Percentiles rank a stretch among this genome's conserved stretches.
Evolutionary conservation across 2,888 invertebrate genomes (phyloP).

Genomic region (Caradrina clavipalpis): DNA sequence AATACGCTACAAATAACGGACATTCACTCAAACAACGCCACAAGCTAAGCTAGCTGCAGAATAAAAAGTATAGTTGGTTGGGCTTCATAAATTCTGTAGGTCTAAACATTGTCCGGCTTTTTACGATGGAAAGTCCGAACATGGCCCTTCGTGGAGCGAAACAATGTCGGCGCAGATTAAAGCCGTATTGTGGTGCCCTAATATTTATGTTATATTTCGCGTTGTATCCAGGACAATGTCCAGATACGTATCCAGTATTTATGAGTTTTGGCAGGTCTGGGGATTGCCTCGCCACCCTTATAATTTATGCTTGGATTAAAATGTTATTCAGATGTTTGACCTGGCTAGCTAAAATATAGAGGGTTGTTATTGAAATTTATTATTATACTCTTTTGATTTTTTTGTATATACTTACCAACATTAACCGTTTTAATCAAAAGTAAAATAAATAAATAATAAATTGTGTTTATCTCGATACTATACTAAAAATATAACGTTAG

Average conservation of each 20-base stretch:
- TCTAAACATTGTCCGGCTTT: slow-evolving; percentile 26
- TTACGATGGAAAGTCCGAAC: slow-evolving; percentile 34
- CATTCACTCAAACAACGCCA: too few relatives aligned
- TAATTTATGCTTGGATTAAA: slow-evolving; percentile 50
- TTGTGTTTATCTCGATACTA: too few relatives aligned
- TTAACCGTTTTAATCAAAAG: too few relatives aligned
- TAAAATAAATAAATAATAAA: too few relatives aligned
- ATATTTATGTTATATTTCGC: slow-evolving; percentile 59
- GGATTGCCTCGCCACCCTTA: slow-evolving; percentile 38
- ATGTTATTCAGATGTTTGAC: slow-evolving; percentile 36
- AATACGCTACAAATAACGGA: too few relatives aligned
- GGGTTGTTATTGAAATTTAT: slow-evolving; percentile 6
- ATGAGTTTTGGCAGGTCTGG: slow-evolving; percentile 54
- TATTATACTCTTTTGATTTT: too few relatives aligned
- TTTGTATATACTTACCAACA: too few relatives aligned
- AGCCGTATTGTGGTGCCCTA: slow-evolving; percentile 55
- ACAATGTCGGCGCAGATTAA: slow-evolving; percentile 60
- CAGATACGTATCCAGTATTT: slow-evolving; percentile 58
- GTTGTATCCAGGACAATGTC: slow-evolving; percentile 40
- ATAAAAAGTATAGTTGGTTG: not conserved
- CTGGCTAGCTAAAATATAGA: slow-evolving; percentile 16
- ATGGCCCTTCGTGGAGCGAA: slow-evolving; percentile 46
- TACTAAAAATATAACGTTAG: too few relatives aligned
- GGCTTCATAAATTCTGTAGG: slow-evolving; percentile 26
- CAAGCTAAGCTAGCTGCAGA: too few relatives aligned